Evolutionary conservation across 2,113 vertebrate genomes (phyloP), one percentile per base, ranked within the genome.

Genomic region (Phyllopteryx taeniolatus): DNA sequence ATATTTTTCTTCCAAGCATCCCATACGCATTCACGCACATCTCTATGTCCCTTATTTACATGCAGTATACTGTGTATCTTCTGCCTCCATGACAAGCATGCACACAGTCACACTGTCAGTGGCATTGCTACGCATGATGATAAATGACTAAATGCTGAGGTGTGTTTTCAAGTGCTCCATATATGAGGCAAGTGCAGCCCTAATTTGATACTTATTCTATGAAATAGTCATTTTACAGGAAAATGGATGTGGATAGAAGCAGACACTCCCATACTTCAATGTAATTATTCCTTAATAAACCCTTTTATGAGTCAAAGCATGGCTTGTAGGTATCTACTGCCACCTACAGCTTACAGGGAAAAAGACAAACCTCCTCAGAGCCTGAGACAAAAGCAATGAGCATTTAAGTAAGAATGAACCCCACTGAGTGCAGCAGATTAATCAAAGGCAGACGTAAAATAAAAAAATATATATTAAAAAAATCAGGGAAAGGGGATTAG

Each of bases 241-340:
- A 82, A 91, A 91, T 86, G 88, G 84, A 90, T 90, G 87, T 86
- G 89, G 87, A 92, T 90, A 78, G 85, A 91, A 83, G 92, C 84
- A 91, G 91, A 91, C 91, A 88, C 86, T 89, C 84, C 79, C 90
- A 91, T 92, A 89, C 79, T 91, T 92, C 91, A 89, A 85, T 90
- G 74, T 86, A 91, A 92, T 92, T 85, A 89, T 91, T 92, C 87
- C 90, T 91, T 90, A 91, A 92, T 92, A 91, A 88, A 88, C 81
- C 90, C 84, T 65, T 56, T 73, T 87, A 74, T 74, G 72, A 78
- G 65, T 39, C 70, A 44, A 51, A 57, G 62, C 59, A 65, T 35
- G 61, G 68, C 76, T 79, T 51, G 71, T 44, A 86, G 88, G 86
- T 83, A 80, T 89, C 91, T 90, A 91, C 90, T 94, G 93, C 93